Evolutionary conservation across 2,797 vertebrate genomes (phyloP).

Genomic region (Gymnopithys bicolor): DNA sequence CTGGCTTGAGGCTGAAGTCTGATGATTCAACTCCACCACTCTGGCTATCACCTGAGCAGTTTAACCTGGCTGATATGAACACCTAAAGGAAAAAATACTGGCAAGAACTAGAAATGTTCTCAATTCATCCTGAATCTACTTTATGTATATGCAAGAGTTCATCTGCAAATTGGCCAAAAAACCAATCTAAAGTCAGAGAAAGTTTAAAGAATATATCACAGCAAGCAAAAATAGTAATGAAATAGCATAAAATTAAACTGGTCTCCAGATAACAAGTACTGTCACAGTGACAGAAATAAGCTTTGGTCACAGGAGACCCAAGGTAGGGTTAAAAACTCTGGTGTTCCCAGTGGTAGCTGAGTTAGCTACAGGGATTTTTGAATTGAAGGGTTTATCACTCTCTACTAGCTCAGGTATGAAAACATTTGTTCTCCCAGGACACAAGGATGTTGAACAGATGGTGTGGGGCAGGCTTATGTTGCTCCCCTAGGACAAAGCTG

Average conservation of each 20-base stretch:
- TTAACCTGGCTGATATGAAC: not conserved
- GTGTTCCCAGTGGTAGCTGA: not conserved
- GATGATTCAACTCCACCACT: not conserved
- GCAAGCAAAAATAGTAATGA: not conserved
- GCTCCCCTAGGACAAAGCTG: not conserved
- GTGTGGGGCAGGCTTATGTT: not conserved
- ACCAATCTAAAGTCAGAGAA: not conserved
- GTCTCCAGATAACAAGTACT: not conserved
- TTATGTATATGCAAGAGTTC: not conserved
- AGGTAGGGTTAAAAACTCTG: not conserved
- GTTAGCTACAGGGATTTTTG: not conserved
- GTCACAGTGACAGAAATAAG: not conserved
- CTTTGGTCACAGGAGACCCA: not conserved
- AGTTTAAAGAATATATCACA: not conserved
- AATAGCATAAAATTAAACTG: not conserved
- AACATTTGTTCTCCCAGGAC: not conserved
- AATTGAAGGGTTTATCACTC: not conserved
- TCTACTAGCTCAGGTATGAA: not conserved
- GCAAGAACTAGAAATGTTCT: not conserved
- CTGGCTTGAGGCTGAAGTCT: not conserved
- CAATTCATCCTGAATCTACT: not conserved
- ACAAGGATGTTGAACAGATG: not conserved
- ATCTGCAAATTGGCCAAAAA: not conserved
- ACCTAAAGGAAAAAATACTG: not conserved
- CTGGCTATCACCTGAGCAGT: not conserved